Base-by-base conservation (phyloP, 2,797 vertebrate species). In the Thripadectes ignobilis region DNA sequence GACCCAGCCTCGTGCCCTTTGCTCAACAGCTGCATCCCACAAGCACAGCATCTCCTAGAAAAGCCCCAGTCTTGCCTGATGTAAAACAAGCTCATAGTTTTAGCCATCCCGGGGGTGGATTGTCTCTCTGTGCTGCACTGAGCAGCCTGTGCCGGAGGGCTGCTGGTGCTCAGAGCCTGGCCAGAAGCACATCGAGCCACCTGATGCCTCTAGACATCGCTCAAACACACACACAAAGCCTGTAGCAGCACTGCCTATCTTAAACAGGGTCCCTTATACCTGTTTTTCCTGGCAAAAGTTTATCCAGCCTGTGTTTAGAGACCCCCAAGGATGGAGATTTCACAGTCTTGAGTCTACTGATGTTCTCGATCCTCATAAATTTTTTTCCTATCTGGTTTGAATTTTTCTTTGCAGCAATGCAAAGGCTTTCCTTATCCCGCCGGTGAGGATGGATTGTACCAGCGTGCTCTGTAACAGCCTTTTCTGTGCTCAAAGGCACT, bases 241-340 rank as follows among this genome's bases (percentile, higher is more conserved):
- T 57, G 27, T 16, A 61, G 81, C 51, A 45, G 52, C 9, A 1
- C 36, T 67, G 21, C 62, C 45, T 85, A 1, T 89, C 69, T 77
- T 86, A 80, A 80, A 29, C 38, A 24, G n/a, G 5, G 34, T 62
- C n/a, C 52, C 10, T 85, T 83, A 67, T 67, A 91, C 36, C 72
- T 91, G 39, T 71, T 91, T 87, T 89, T 83, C 29, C 34, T 71
- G 78, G 71, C 59, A 71, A n/a, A 69, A 49, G 12, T 91, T 89
- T 87, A 93, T 83, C 82, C 79, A 91, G 36, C n/a, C 52, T 91
- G 27, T 80, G 52, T 88, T 92, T 91, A 85, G 85, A 92, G 52
- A 94, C 78, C 72, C 62, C 75, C 72, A 95, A 63, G 66, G 62
- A 90, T 72, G 73, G 38, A 93, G 58, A 94, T 78, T 91, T 96